Conservation (phyloP, 2,888 invertebrate genomes). For the Ectemnius cavifrons region DNA sequence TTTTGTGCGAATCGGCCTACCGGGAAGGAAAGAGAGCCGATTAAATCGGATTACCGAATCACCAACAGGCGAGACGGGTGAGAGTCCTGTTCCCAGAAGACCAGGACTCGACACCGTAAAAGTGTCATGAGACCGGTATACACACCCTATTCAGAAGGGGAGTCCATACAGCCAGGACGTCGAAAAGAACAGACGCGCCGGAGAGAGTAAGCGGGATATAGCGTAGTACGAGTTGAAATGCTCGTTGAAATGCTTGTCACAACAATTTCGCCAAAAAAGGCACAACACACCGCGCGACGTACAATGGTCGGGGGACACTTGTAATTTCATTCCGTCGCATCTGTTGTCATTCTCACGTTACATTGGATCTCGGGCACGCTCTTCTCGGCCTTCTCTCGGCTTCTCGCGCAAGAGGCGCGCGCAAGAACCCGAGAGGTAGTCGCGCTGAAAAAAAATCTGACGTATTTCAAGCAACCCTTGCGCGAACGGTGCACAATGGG, state of each 20-base stretch:
- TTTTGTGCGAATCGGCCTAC: slow-evolving; percentile 49
- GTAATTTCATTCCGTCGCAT: slow-evolving; percentile 73
- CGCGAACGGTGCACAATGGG: slow-evolving; percentile 54
- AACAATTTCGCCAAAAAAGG: slow-evolving; percentile 71
- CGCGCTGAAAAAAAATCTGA: slow-evolving; percentile 55
- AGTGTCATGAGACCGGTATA: slow-evolving; percentile 52
- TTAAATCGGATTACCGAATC: slow-evolving; percentile 62
- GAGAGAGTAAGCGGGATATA: no score
- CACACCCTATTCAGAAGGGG: slow-evolving; percentile 44
- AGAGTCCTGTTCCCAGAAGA: slow-evolving; percentile 67
- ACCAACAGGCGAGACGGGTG: slow-evolving; percentile 24
- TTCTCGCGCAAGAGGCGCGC: not conserved
- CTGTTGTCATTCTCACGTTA: slow-evolving; percentile 76
- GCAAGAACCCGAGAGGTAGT: slow-evolving; percentile 26
- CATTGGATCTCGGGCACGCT: slow-evolving; percentile 57
- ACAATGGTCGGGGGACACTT: slow-evolving; percentile 63
- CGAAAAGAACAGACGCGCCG: slow-evolving; percentile 6
- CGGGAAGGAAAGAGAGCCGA: slow-evolving; percentile 62
- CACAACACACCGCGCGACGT: slow-evolving; percentile 45
- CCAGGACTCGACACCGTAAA: slow-evolving; percentile 64
- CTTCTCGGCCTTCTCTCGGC: slow-evolving; percentile 29
- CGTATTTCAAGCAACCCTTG: slow-evolving; percentile 68
- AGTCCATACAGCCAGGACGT: slow-evolving; percentile 22
- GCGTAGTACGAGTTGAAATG: slow-evolving; percentile 8
- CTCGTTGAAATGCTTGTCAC: slow-evolving; percentile 70